phyloP scores from a whole-genome alignment of 2,113 vertebrate species.

The Sclerurus mexicanus region DNA sequence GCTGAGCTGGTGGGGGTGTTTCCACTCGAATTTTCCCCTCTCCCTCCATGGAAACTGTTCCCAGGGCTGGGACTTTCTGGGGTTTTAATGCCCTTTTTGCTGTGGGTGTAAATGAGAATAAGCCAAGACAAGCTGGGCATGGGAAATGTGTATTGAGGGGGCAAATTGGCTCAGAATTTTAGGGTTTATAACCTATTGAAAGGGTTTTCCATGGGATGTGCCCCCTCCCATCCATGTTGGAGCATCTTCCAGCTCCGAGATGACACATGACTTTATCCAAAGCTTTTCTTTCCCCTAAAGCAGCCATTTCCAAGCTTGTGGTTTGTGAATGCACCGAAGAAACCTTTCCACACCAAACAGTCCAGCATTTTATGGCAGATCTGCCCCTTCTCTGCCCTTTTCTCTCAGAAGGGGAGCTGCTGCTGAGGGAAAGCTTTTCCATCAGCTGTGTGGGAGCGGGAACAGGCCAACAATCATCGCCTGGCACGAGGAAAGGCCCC shows the following conservation, averaged over 20 bases:
- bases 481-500: background rate
- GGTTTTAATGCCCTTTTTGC: background rate
- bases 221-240: background rate
- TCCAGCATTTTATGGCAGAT: background rate
- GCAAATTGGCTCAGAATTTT: accelerated
- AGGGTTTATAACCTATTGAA: background rate
- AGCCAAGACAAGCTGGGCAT: background rate
- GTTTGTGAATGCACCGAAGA: background rate
- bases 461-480: accelerated
- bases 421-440: background rate
- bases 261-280: accelerated
- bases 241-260: background rate
- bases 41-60: background rate
- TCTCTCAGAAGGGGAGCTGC: background rate
- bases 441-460: accelerated
- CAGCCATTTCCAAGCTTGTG: background rate
- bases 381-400: background rate
- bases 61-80: accelerated
- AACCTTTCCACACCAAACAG: background rate
- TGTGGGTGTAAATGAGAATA: background rate
- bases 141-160: accelerated
- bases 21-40: background rate
- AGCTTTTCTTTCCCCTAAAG: background rate
- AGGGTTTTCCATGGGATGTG: accelerated
- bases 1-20: background rate